These are phyloP conservation scores for Campaea margaritaria DNA, from an alignment of 2,888 invertebrate species.

Conservation along the genomic window DNA sequence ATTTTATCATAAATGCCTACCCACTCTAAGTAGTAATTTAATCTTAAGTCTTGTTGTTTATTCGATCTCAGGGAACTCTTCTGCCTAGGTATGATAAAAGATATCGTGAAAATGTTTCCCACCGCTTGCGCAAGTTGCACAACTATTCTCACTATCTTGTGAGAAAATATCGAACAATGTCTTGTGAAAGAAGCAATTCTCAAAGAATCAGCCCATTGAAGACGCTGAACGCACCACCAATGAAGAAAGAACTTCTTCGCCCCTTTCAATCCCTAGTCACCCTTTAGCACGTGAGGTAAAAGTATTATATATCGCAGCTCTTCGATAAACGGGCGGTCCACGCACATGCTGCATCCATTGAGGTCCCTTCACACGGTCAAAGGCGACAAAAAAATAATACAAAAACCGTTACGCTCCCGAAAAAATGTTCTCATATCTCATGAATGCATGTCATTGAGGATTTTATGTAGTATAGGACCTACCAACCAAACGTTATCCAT, in stretches of 20 bases:
- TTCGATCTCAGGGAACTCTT: too few species aligned
- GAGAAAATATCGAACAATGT: slow-evolving; percentile 74
- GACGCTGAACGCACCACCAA: slow-evolving; percentile 60
- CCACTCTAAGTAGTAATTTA: too few species aligned
- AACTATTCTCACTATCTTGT: slow-evolving; percentile 57
- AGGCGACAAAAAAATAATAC: slow-evolving; percentile 82
- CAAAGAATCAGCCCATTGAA: slow-evolving; percentile 79
- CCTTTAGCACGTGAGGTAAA: slow-evolving; percentile 3
- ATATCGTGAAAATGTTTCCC: slow-evolving; percentile 34
- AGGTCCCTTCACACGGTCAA: slow-evolving; percentile 82
- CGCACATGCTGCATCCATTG: slow-evolving; percentile 80
- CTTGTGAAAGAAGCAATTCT: slow-evolving; percentile 65
- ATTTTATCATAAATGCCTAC: too few species aligned
- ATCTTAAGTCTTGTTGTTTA: too few species aligned
- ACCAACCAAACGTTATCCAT: slow-evolving; percentile 34
- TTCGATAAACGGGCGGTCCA: slow-evolving; percentile 55
- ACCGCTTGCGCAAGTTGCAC: slow-evolving; percentile 49
- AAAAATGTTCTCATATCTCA: slow-evolving; percentile 80
- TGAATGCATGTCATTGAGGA: slow-evolving; percentile 81
- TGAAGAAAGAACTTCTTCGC: slow-evolving; percentile 52
- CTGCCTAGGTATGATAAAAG: too few species aligned
- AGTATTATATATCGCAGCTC: slow-evolving; percentile 49
- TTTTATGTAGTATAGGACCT: slow-evolving; percentile 51
- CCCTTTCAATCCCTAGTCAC: slow-evolving; percentile 41
- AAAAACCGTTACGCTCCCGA: slow-evolving; percentile 83